A percentile compares a stretch with the other conserved stretches of the same genome.
These are phyloP conservation scores for Ophion ellenae DNA, from an alignment of 2,888 invertebrate genomes.

Conservation along the genomic window DNA sequence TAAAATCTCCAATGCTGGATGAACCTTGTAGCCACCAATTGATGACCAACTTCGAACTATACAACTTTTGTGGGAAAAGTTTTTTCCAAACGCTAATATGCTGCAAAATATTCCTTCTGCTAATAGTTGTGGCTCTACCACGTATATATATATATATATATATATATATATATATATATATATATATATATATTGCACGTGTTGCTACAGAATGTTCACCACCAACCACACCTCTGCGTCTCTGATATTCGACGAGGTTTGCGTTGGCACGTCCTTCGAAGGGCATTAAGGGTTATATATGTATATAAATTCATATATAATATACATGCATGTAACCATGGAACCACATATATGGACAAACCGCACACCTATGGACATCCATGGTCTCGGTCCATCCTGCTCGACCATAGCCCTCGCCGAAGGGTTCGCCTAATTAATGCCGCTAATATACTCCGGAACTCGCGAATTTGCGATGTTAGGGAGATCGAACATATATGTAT, in stretches of 20 bases:
- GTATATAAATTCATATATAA: not conserved
- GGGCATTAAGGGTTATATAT: not conserved
- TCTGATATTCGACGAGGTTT: conserved; percentile 13
- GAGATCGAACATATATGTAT: conserved; percentile 20
- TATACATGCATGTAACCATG: conserved; percentile 2
- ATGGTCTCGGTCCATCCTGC: conserved; percentile 48
- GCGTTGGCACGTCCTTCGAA: not conserved
- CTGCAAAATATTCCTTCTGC: too few relatives aligned
- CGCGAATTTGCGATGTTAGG: conserved; percentile 51
- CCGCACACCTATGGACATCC: conserved; percentile 36
- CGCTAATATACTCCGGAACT: conserved; percentile 75
- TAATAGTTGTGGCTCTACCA: too few relatives aligned
- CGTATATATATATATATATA: not conserved
- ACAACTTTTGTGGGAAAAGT: too few relatives aligned
- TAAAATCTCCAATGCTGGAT: too few relatives aligned
- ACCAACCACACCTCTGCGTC: not conserved
- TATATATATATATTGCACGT: not conserved
- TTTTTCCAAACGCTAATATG: too few relatives aligned
- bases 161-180: not conserved
- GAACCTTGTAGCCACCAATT: too few relatives aligned
- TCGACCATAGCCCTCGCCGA: conserved; percentile 59
- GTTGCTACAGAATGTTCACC: conserved; percentile 6
- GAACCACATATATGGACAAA: conserved; percentile 28
- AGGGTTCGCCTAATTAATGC: conserved; percentile 77
- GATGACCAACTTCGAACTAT: too few relatives aligned